A percentile compares a stretch with the other conserved stretches of the same genome.
Evolutionary conservation across 2,797 vertebrate species (phyloP).

Genomic region (Spondyliosoma cantharus): DNA sequence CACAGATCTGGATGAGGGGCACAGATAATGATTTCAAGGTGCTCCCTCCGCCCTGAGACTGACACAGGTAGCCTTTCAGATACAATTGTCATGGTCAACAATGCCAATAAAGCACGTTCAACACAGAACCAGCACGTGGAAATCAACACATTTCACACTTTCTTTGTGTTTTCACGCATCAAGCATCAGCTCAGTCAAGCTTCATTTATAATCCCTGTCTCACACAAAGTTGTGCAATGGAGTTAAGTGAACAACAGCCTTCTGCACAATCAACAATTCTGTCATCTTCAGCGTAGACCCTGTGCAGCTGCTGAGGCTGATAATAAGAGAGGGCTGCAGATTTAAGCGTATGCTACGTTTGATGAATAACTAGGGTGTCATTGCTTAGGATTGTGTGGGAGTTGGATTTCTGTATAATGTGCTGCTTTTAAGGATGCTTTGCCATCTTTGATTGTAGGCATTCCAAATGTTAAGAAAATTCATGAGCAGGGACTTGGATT

Average conservation of each 20-base stretch:
- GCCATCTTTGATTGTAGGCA: neutral
- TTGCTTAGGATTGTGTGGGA: constrained; percentile 1
- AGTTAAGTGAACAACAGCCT: constrained; percentile 28
- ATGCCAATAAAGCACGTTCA: constrained; percentile 16
- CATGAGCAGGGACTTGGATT: neutral
- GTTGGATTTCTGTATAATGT: constrained; percentile 6
- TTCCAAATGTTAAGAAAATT: neutral
- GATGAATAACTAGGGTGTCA: constrained; percentile 1
- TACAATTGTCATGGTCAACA: constrained; percentile 8
- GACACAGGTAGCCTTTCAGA: constrained; percentile 10
- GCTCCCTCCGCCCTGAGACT: neutral
- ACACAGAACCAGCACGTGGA: constrained; percentile 14
- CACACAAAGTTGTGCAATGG: constrained; percentile 4
- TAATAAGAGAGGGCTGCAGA: constrained; percentile 14
- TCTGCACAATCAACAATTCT: constrained; percentile 5
- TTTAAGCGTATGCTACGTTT: constrained; percentile 3
- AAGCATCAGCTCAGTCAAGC: constrained; percentile 27
- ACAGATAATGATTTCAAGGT: constrained; percentile 10
- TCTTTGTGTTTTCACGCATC: constrained; percentile 51
- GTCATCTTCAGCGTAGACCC: neutral
- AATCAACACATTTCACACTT: constrained; percentile 51
- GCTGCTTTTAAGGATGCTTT: neutral
- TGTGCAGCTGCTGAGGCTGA: neutral
- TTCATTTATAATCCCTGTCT: constrained; percentile 27
- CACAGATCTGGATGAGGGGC: neutral